A percentile compares a stretch with the other conserved stretches of the same genome.
Conservation (phyloP, 1,140 invertebrate species). For the Pogonognathellus flavescens region DNA sequence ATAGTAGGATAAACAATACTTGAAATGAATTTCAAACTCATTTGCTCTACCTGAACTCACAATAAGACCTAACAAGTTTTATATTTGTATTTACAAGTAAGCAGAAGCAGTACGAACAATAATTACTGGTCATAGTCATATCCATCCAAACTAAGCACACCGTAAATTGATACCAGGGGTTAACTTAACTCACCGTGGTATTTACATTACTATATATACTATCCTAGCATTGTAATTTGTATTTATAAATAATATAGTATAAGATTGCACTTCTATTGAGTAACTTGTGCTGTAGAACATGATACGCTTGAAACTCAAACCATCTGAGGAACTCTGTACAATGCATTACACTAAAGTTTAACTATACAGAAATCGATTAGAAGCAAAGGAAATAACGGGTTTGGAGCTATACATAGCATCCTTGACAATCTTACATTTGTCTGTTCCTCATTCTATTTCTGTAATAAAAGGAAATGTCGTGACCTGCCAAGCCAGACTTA, state of each 20-base stretch:
- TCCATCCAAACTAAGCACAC: neutral
- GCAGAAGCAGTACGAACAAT: no score
- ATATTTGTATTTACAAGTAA: no score
- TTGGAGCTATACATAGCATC: neutral
- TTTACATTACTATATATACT: no score
- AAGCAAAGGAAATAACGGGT: conserved; percentile 24
- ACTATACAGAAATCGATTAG: neutral
- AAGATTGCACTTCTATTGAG: no score
- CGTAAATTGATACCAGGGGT: neutral
- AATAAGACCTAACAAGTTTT: neutral
- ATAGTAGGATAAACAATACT: conserved; percentile 12
- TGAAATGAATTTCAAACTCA: conserved; percentile 3
- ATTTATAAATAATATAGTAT: no score
- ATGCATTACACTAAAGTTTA: neutral
- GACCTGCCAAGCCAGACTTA: conserved; percentile 36
- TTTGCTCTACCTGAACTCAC: conserved; percentile 16
- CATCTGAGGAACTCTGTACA: neutral
- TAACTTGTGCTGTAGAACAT: neutral
- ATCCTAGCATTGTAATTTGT: no score
- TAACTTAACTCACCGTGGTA: neutral
- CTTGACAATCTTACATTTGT: conserved; percentile 17
- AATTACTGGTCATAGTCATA: no score
- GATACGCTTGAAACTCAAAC: neutral
- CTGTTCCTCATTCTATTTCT: neutral
- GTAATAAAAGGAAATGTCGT: conserved; percentile 29